These are phyloP conservation scores for Paraplagusia blochii DNA, from an alignment of 2,113 vertebrate species.

Conservation along the genomic window DNA sequence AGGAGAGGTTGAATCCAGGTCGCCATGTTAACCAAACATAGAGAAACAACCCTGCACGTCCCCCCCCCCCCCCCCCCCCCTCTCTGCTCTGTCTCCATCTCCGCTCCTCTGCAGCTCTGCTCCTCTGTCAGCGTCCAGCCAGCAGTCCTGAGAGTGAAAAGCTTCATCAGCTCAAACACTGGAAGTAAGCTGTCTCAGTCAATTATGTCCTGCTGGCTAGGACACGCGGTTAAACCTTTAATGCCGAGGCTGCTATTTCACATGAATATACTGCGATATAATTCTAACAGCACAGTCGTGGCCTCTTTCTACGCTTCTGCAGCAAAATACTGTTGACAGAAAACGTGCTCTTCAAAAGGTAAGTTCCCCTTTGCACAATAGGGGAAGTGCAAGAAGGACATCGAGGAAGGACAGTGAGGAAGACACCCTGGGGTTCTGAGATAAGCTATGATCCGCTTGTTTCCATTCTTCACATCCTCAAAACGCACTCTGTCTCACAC, in stretches of 20 bases:
- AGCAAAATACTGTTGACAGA: too few relatives aligned
- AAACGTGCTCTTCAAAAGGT: too few relatives aligned
- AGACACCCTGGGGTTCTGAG: neutral
- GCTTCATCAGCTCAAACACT: conserved; percentile 75
- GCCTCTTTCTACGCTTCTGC: too few relatives aligned
- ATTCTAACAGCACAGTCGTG: too few relatives aligned
- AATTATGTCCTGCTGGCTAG: conserved; percentile 53
- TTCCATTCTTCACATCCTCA: neutral
- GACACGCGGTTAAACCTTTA: conserved; percentile 27
- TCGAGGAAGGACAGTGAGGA: neutral
- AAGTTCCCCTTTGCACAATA: too few relatives aligned
- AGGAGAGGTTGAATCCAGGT: conserved; percentile 40
- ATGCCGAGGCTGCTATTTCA: conserved; percentile 32
- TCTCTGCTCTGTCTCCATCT: conserved; percentile 39
- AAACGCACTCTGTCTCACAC: neutral
- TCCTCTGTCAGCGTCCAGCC: conserved; percentile 61
- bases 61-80: neutral
- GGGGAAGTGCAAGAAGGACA: neutral
- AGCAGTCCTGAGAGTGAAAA: conserved; percentile 69
- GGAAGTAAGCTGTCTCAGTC: conserved; percentile 72
- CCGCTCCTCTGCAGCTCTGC: conserved; percentile 40
- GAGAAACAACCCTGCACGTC: too few relatives aligned
- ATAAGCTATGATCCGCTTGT: neutral
- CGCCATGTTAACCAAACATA: conserved; percentile 64
- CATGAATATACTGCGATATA: too few relatives aligned